phyloP scores from a whole-genome alignment of 2,113 vertebrate species.

The Geococcyx californianus region DNA sequence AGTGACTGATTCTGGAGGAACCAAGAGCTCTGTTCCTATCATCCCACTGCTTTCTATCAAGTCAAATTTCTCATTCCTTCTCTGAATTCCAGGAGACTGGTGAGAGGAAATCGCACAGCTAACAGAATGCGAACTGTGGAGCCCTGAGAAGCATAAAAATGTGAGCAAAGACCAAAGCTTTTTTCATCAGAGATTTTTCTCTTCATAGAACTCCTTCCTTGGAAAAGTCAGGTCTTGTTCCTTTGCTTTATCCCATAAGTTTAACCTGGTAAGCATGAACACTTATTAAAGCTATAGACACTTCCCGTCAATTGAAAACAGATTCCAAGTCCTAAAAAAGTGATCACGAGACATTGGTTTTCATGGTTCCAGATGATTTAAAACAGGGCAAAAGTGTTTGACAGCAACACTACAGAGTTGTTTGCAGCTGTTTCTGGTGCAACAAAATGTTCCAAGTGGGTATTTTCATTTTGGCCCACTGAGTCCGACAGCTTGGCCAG shows the following conservation, averaged over 20 bases:
- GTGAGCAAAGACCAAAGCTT: not conserved
- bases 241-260: not conserved
- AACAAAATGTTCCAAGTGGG: slow-evolving; percentile 24
- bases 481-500: slow-evolving; percentile 49
- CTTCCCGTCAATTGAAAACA: slow-evolving; percentile 58
- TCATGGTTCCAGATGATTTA: slow-evolving; percentile 61
- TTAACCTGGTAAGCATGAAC: slow-evolving; percentile 57
- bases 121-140: not conserved
- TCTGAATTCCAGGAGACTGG: not conserved
- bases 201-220: not conserved
- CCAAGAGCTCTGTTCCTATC: not conserved
- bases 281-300: slow-evolving; percentile 70
- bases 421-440: slow-evolving; percentile 68
- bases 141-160: not conserved
- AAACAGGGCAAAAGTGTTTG: slow-evolving; percentile 29
- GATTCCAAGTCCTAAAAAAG: slow-evolving; percentile 76
- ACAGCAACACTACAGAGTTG: slow-evolving; percentile 25
- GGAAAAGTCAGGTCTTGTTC: not conserved
- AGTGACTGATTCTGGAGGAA: not conserved
- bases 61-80: not conserved
- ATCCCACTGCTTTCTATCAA: not conserved
- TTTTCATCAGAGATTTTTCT: not conserved
- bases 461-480: slow-evolving; percentile 57
- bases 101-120: not conserved
- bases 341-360: slow-evolving; percentile 62